Percentiles rank a stretch among this genome's conserved stretches.
Evolutionary conservation across 1,140 invertebrate species (phyloP).

Genomic region (Zaprionus africanus): DNA sequence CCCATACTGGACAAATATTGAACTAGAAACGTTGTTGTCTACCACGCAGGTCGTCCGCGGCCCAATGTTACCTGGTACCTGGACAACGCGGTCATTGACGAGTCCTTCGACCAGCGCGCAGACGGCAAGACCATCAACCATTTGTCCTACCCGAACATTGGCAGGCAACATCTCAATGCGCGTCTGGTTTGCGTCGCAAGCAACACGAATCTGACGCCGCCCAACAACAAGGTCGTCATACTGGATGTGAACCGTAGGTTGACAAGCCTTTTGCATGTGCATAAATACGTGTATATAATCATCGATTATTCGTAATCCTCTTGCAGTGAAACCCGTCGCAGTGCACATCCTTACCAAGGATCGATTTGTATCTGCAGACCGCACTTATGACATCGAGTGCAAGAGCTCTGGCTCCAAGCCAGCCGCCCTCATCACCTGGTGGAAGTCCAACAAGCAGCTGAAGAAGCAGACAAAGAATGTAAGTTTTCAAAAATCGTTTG

Average conservation of each 20-base stretch:
- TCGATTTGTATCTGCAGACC: constrained; percentile 91
- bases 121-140: constrained; percentile 91
- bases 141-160: constrained; percentile 90
- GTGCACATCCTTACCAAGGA: constrained; percentile 92
- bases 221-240: constrained; percentile 90
- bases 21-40: not conserved
- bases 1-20: not conserved
- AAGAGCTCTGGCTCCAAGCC: constrained; percentile 92
- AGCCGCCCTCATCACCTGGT: constrained; percentile 93
- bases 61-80: constrained; percentile 93
- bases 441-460: constrained; percentile 92
- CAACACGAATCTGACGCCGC: constrained; percentile 92
- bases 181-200: constrained; percentile 92
- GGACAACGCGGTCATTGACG: constrained; percentile 92
- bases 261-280: not conserved
- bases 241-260: constrained; percentile 95
- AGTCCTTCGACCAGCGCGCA: constrained; percentile 89
- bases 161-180: constrained; percentile 91
- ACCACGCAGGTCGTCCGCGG: constrained; percentile 88
- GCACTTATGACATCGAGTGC: constrained; percentile 93
- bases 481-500: constrained; percentile 85
- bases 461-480: constrained; percentile 91
- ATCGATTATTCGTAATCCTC: not conserved
- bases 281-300: not conserved
- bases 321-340: constrained; percentile 91